Evolutionary conservation across 2,888 invertebrate genomes (phyloP), one percentile per base, ranked within the genome.

Genomic region (Pasiphila rectangulata): DNA sequence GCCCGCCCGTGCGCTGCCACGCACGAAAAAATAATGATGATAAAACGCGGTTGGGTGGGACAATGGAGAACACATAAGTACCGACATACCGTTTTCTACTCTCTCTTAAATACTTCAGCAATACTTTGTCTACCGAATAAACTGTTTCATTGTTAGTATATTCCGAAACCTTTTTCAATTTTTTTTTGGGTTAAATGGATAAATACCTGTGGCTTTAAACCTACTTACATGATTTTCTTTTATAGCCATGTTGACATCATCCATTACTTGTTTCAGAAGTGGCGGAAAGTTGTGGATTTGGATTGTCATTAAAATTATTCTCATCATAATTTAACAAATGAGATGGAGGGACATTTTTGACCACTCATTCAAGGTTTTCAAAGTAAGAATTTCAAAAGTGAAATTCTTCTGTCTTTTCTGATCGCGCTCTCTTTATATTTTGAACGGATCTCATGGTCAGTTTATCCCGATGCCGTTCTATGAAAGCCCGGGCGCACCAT

Each of bases 151-250:
- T 17, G 17, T 7, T n/a, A 19, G 9, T 10, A 17, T 27, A 30
- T 21, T 32, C 40, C 15, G 40, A 21, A 9, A 40, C 21, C 21
- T 19, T 40, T 15, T 40, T 30, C 9, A n/a, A 5, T 30, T 30
- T 30, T 32, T 19, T 32, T 29, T 30, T 40, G 32, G 32, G 20
- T 40, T 40, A 7, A 40, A 23, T 7, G 37, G 37, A 15, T 7
- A 37, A 12, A 37, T 24, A 5, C 37, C 37, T 12, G 37, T 23
- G 7, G 40, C 32, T 32, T 30, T 32, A 32, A 40, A 40, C n/a
- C 40, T 30, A 19, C 40, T 40, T 40, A 19, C 13, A 20, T 30
- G 10, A 21, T 40, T 30, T 15, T n/a, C 30, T 15, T 41, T 23
- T 17, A 30, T 16, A 15, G 5, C 7, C 10, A 30, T 15, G 13